phyloP scores from a whole-genome alignment of 2,113 vertebrate genomes.

The Rhineura floridana region DNA sequence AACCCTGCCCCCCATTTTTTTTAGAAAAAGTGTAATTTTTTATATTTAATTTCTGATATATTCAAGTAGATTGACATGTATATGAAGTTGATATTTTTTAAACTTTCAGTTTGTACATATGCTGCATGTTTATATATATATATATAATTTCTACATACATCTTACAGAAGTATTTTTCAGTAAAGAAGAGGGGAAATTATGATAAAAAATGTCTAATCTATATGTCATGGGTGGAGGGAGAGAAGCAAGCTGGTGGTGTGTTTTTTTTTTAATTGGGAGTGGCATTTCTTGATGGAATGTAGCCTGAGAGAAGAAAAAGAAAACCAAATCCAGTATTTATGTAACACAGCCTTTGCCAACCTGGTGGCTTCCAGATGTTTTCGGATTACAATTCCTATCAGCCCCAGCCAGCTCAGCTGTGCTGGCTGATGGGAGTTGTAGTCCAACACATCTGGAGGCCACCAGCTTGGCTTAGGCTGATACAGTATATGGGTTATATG shows the following conservation, averaged over 20 bases:
- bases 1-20: constrained; percentile 66
- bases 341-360: background rate
- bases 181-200: constrained; percentile 71
- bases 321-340: constrained; percentile 61
- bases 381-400: no score
- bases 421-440: no score
- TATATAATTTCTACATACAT: constrained; percentile 80
- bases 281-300: constrained; percentile 75
- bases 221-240: constrained; percentile 49
- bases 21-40: constrained; percentile 80
- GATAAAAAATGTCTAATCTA: constrained; percentile 59
- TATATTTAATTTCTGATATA: constrained; percentile 84
- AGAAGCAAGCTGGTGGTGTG: constrained; percentile 57
- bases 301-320: constrained; percentile 60
- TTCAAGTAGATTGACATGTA: constrained; percentile 84
- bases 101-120: constrained; percentile 84
- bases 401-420: no score
- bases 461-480: no score
- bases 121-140: constrained; percentile 76
- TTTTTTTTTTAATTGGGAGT: constrained; percentile 56
- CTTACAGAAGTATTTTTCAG: constrained; percentile 76
- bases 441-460: no score
- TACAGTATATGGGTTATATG: constrained; percentile 47
- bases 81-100: constrained; percentile 87
- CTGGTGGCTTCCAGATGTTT: no score